phyloP scores from a whole-genome alignment of 2,113 vertebrate genomes.

The Rafetus swinhoei region DNA sequence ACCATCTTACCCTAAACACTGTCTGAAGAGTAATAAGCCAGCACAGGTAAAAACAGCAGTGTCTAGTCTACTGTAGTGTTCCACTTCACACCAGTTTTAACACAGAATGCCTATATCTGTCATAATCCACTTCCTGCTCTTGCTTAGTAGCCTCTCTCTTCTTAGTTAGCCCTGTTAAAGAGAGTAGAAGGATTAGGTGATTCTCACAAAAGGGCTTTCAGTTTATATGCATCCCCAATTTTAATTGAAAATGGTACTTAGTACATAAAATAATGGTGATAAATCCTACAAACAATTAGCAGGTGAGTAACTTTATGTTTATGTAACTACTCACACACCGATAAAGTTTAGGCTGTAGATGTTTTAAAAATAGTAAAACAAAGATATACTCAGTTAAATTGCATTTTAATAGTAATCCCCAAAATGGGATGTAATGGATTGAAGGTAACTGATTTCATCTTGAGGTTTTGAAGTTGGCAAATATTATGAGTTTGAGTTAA shows the following conservation, averaged over 20 bases:
- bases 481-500: background rate
- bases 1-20: conserved; percentile 28
- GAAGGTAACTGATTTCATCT: background rate
- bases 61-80: conserved; percentile 22
- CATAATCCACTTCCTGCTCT: background rate
- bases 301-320: background rate
- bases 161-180: conserved; percentile 16
- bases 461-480: background rate
- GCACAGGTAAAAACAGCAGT: conserved; percentile 51
- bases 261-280: background rate
- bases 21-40: conserved; percentile 23
- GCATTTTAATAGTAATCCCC: background rate
- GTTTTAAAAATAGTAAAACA: background rate
- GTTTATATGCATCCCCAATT: background rate
- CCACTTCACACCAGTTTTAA: conserved; percentile 38
- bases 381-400: background rate
- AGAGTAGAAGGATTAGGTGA: background rate
- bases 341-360: background rate
- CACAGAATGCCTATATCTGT: conserved; percentile 50
- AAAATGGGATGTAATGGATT: background rate
- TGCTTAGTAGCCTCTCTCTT: conserved; percentile 19
- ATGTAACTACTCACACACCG: background rate
- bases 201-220: background rate
- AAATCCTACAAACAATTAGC: background rate
- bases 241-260: background rate